Conservation (phyloP, 2,888 invertebrate species). For the Silvanus unidentatus region DNA sequence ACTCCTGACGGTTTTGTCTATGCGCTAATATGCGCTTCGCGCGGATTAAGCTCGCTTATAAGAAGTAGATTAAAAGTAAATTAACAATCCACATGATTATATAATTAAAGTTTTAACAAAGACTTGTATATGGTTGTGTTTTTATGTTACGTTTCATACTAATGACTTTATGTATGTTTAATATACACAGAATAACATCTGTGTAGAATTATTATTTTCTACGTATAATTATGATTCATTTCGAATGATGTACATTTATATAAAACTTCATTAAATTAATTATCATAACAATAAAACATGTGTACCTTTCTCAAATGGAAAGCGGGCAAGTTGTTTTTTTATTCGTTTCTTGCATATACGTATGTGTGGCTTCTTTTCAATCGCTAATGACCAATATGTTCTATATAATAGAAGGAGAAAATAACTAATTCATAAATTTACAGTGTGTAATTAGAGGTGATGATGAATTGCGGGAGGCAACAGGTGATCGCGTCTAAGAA, state of each 20-base stretch:
- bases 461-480: too few species aligned
- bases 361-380: conserved; percentile 7
- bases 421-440: too few species aligned
- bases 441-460: too few species aligned
- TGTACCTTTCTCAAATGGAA: conserved; percentile 25
- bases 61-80: conserved; percentile 22
- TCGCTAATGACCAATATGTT: background rate
- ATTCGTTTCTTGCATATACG: conserved; percentile 2
- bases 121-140: conserved; percentile 15
- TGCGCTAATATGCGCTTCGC: too few species aligned
- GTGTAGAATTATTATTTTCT: conserved; percentile 12
- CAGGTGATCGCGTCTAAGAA: too few species aligned
- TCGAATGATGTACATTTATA: conserved; percentile 20
- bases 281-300: conserved; percentile 30
- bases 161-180: conserved; percentile 15
- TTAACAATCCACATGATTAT: conserved; percentile 18
- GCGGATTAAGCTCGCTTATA: too few species aligned
- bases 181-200: conserved; percentile 9
- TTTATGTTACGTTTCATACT: conserved; percentile 15
- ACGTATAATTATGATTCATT: conserved; percentile 26
- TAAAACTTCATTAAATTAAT: conserved; percentile 24
- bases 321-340: conserved; percentile 7
- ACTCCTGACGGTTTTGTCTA: too few species aligned
- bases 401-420: too few species aligned
- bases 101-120: conserved; percentile 9